phyloP scores from a whole-genome alignment of 2,113 vertebrate species.

The Ptyas mucosa region DNA sequence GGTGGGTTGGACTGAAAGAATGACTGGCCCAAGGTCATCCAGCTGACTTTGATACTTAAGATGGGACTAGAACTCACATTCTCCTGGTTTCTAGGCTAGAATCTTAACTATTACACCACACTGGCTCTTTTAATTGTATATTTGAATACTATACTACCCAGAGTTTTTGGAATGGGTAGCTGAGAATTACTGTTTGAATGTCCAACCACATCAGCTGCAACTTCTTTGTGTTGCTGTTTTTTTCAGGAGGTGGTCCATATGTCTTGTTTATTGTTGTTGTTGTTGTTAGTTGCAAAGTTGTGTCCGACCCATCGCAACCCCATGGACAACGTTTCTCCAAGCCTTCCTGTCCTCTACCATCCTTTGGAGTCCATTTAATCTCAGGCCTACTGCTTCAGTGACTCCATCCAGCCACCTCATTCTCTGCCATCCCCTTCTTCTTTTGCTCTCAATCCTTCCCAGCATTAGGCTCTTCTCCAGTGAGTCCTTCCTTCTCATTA shows the following conservation, averaged over 20 bases:
- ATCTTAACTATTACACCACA: neutral
- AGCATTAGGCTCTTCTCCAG: too few relatives aligned
- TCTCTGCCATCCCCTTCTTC: too few relatives aligned
- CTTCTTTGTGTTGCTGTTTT: neutral
- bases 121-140: neutral
- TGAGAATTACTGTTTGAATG: neutral
- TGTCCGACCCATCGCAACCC: too few relatives aligned
- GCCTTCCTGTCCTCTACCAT: too few relatives aligned
- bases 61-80: neutral
- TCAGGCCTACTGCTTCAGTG: too few relatives aligned
- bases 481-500: too few relatives aligned
- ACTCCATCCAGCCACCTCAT: too few relatives aligned
- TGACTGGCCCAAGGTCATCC: neutral
- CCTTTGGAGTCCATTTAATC: too few relatives aligned
- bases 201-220: neutral
- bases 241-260: neutral
- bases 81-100: neutral
- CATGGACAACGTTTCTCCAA: too few relatives aligned
- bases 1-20: neutral
- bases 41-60: neutral
- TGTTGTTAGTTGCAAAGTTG: too few relatives aligned
- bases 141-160: neutral
- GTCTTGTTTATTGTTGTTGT: neutral
- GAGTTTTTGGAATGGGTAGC: neutral
- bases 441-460: too few relatives aligned